Conservation (phyloP, 2,113 vertebrate genomes). For the Stigmatopora nigra region DNA sequence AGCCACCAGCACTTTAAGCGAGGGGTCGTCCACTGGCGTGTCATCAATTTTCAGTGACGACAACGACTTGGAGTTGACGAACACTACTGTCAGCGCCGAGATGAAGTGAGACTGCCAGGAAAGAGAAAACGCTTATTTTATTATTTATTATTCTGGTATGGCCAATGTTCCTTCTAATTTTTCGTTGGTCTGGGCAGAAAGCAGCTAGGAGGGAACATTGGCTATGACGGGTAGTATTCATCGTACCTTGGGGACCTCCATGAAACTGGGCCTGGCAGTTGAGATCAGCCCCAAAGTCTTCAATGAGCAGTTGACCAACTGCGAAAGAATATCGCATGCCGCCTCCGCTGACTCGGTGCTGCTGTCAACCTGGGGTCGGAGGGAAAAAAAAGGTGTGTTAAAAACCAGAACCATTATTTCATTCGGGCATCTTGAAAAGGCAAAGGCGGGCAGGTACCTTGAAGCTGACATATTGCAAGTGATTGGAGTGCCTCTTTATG, state of each 20-base stretch:
- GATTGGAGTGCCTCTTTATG: conserved; percentile 92
- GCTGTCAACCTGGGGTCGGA: conserved; percentile 83
- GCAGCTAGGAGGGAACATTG: too few relatives aligned
- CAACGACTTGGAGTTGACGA: conserved; percentile 96
- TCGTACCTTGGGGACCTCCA: conserved; percentile 94
- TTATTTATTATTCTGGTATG: not conserved
- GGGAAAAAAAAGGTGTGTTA: not conserved
- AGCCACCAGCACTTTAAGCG: conserved; percentile 91
- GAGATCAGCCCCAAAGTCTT: conserved; percentile 95
- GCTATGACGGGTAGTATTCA: not conserved
- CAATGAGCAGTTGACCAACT: conserved; percentile 90
- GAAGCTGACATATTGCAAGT: conserved; percentile 96
- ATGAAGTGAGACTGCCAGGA: conserved; percentile 72
- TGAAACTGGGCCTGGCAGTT: conserved; percentile 94
- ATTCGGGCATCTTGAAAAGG: too few relatives aligned
- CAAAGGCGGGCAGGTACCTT: conserved; percentile 71
- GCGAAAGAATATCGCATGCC: conserved; percentile 90
- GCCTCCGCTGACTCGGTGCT: conserved; percentile 95
- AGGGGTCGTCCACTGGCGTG: conserved; percentile 93
- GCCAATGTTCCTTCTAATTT: too few relatives aligned
- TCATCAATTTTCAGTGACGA: conserved; percentile 95
- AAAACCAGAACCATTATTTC: not conserved
- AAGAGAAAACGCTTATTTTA: not conserved
- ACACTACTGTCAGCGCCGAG: conserved; percentile 94
- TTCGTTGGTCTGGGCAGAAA: too few relatives aligned